Evolutionary conservation across 2,113 vertebrate genomes (phyloP).

Genomic region (Pogonocichla stellata): DNA sequence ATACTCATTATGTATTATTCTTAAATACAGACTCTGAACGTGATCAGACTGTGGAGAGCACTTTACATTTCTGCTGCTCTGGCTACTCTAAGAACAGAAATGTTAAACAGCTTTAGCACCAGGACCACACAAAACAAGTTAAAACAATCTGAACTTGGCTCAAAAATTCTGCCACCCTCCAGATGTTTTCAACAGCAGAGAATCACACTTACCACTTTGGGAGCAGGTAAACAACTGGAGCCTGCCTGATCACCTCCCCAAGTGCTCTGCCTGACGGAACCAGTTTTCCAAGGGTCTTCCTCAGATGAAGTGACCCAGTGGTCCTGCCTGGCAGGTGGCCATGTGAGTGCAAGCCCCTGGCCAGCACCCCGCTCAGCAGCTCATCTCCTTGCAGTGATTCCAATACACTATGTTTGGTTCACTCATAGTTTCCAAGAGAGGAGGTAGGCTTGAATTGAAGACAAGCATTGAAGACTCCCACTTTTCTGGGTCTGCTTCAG

Average conservation of each 20-base stretch:
- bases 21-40: neutral
- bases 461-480: neutral
- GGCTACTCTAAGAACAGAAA: neutral
- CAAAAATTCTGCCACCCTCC: neutral
- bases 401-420: neutral
- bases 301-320: neutral
- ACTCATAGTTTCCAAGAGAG: neutral
- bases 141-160: neutral
- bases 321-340: accelerated
- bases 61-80: neutral
- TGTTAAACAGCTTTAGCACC: neutral
- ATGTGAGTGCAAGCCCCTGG: accelerated
- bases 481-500: neutral
- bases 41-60: neutral
- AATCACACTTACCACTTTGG: neutral
- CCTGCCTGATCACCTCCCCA: accelerated
- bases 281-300: neutral
- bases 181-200: neutral
- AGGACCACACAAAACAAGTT: neutral
- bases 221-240: neutral
- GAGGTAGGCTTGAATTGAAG: neutral
- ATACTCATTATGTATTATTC: neutral
- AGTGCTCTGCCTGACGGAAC: neutral
- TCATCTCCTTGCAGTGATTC: neutral
- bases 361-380: accelerated